Base-by-base conservation (phyloP, 2,888 invertebrate genomes). In the Agrilus cyanescens region DNA sequence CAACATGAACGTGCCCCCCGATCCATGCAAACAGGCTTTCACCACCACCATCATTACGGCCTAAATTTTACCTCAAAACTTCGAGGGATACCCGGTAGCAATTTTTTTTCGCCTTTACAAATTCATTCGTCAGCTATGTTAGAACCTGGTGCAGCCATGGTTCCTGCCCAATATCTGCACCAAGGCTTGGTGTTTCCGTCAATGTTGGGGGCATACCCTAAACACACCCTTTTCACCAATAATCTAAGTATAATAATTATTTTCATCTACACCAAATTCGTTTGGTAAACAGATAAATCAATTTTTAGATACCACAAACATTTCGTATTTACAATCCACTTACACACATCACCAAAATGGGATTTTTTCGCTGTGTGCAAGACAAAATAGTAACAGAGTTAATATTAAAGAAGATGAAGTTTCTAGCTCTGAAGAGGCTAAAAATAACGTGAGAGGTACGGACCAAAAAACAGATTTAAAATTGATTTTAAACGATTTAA, bases 1-100 rank as follows among this genome's bases (percentile, higher is more conserved):
- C 90, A 91, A 61, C 89, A 91, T 64, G 91, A 91, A 66, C 71
- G 91, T 48, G 88, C 90, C 8, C 88, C 90, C 0, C 73, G 90
- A 35, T 69, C 74, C 2, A 57, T 65, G 1, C 63, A 65, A 25
- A 51, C 58, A 20, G 62, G 63, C 57, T 57, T 65, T 53, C 55
- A 64, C 52, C 62, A 67, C 52, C 63, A 44, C 35, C 63, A 58
- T 40, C 62, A 61, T 41, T 60, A 63, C 44, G 57, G 61, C n/a
- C 40, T 60, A 14, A 54, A 58, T 43, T 51, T 60, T 46, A 53
- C 59, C 18, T 53, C 57, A 36, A 50, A 63, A 44, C 54, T 63
- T 32, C 52, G 63, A 16, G 52, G 55, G 4, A 44, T 63, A 30
- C 61, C 63, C 41, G 50, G 54, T 30, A 48, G 60, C 10, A 53